Percentiles rank a stretch among this genome's conserved stretches.
These are phyloP conservation scores for Emesis castigata DNA, from an alignment of 2,888 invertebrate species.

Conservation along the genomic window DNA sequence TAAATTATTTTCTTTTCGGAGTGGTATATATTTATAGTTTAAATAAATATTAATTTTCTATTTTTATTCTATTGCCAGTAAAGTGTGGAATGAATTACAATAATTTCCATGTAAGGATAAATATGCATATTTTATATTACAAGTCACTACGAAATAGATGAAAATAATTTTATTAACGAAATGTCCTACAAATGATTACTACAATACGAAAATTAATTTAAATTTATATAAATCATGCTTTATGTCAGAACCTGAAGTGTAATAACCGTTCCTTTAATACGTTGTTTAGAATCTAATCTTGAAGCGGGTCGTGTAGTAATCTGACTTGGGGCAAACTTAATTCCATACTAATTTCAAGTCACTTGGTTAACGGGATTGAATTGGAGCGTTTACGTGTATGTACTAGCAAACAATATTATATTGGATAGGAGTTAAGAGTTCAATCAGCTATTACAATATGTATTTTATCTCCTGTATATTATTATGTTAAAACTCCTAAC, in stretches of 20 bases:
- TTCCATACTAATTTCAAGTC: slow-evolving; percentile 75
- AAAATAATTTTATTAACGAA: not conserved
- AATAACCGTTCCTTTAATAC: slow-evolving; percentile 70
- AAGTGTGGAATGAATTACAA: slow-evolving; percentile 67
- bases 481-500: too few relatives aligned
- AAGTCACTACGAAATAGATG: slow-evolving; percentile 64
- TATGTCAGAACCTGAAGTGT: not conserved
- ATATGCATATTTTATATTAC: slow-evolving; percentile 69
- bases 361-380: not conserved
- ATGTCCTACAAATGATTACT: not conserved
- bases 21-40: slow-evolving; percentile 81
- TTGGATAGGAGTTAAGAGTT: not conserved
- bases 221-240: too few relatives aligned
- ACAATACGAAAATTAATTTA: too few relatives aligned
- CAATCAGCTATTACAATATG: not conserved
- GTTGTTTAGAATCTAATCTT: slow-evolving; percentile 78
- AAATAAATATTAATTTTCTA: slow-evolving; percentile 80
- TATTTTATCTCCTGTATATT: too few relatives aligned
- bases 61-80: slow-evolving; percentile 75
- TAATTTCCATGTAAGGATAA: slow-evolving; percentile 73
- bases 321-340: slow-evolving; percentile 77
- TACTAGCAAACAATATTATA: not conserved
- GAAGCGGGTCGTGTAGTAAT: slow-evolving; percentile 74
- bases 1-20: slow-evolving; percentile 83
- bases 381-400: not conserved